phyloP scores from a whole-genome alignment of 2,797 vertebrate genomes.

The Natrix natrix region DNA sequence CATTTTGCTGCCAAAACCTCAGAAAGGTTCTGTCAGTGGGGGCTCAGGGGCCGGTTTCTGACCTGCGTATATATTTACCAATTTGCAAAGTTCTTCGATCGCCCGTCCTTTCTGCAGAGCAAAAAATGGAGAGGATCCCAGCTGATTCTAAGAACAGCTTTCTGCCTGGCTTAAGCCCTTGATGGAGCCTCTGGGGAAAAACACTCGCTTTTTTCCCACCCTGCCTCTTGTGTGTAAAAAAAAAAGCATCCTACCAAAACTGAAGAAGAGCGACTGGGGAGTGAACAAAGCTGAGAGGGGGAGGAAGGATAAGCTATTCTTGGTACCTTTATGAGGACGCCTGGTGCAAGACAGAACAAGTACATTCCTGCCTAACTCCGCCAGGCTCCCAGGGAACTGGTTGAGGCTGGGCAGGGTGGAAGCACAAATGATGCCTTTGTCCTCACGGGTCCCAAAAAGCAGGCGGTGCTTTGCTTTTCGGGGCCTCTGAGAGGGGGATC shows the following conservation, averaged over 20 bases:
- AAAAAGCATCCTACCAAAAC: conserved; percentile 14
- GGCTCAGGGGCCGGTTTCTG: not conserved
- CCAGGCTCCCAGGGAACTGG: conserved; percentile 17
- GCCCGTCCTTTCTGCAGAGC: not conserved
- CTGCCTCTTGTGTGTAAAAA: conserved; percentile 14
- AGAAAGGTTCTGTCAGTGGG: not conserved
- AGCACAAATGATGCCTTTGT: not conserved
- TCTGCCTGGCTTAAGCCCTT: not conserved
- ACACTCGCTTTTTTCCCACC: conserved; percentile 9
- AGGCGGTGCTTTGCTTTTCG: not conserved
- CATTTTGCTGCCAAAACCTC: not conserved
- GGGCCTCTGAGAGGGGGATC: not conserved
- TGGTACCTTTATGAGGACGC: not conserved
- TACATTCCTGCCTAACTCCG: conserved; percentile 41
- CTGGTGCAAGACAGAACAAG: not conserved
- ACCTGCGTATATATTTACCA: not conserved
- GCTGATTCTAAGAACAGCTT: not conserved
- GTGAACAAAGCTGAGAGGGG: conserved; percentile 8
- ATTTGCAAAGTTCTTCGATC: not conserved
- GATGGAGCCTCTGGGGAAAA: not conserved
- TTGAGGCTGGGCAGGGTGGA: not conserved
- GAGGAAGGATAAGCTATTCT: conserved; percentile 23
- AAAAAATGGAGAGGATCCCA: not conserved
- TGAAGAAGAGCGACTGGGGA: not conserved
- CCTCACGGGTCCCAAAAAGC: not conserved